Evolutionary conservation across 2,113 vertebrate genomes (phyloP).

Genomic region (Tor tambroides): DNA sequence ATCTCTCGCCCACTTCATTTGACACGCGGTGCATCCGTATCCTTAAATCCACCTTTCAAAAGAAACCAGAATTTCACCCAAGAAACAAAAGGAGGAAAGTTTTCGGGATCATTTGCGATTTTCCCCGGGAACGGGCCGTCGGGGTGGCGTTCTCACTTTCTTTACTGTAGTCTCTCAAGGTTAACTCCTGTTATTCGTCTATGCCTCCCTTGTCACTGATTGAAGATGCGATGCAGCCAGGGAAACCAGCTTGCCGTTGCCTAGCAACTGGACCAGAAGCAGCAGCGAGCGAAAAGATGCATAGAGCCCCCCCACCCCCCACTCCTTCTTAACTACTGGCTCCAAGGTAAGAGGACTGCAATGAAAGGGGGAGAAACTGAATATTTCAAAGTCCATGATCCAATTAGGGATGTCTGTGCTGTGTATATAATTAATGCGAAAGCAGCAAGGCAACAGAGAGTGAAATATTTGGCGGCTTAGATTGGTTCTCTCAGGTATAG

Average conservation of each 20-base stretch:
- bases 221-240: conserved; percentile 24
- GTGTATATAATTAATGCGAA: conserved; percentile 37
- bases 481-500: conserved; percentile 25
- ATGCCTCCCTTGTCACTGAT: conserved; percentile 47
- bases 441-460: conserved; percentile 29
- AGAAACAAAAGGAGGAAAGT: conserved; percentile 18
- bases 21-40: neutral
- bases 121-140: conserved; percentile 26
- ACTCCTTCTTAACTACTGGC: conserved; percentile 3
- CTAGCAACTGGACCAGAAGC: conserved; percentile 66
- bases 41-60: conserved; percentile 11
- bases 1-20: conserved; percentile 20
- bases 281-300: conserved; percentile 34
- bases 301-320: conserved; percentile 24
- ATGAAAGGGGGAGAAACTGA: conserved; percentile 53
- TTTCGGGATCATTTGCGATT: conserved; percentile 30
- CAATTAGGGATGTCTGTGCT: conserved; percentile 63
- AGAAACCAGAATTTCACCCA: neutral
- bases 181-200: conserved; percentile 54
- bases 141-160: conserved; percentile 34
- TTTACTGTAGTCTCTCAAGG: conserved; percentile 58
- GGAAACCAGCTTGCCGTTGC: conserved; percentile 68
- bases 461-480: conserved; percentile 1
- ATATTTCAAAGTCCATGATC: conserved; percentile 61
- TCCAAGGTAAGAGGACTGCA: conserved; percentile 35